Evolutionary conservation across 2,888 invertebrate genomes (phyloP).

Genomic region (Drosophila dives): DNA sequence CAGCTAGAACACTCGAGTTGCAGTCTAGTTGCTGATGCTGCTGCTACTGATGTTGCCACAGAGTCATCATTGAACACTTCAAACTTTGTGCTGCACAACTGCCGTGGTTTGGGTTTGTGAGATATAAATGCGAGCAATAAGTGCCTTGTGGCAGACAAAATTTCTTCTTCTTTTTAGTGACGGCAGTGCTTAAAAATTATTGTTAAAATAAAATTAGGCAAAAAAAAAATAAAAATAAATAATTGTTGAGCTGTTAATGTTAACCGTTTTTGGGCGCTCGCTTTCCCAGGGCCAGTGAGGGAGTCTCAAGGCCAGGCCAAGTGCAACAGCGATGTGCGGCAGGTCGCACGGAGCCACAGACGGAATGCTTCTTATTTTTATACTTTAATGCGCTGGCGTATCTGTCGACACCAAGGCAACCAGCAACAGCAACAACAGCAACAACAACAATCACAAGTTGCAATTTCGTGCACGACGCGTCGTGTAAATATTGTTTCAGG

Average conservation of each 20-base stretch:
- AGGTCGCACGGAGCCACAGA: conserved; percentile 38
- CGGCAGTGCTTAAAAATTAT: conserved; percentile 24
- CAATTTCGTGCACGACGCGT: conserved; percentile 82
- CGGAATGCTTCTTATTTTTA: conserved; percentile 72
- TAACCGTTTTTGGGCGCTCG: conserved; percentile 4
- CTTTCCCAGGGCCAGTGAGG: conserved; percentile 14
- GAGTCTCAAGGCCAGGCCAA: conserved; percentile 70
- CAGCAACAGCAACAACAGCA: conserved; percentile 19
- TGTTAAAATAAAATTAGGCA: conserved; percentile 34
- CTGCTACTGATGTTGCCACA: conserved; percentile 14
- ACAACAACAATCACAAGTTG: conserved; percentile 67
- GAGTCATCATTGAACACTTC: conserved; percentile 47
- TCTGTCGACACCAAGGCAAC: conserved; percentile 71
- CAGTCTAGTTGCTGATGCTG: not conserved
- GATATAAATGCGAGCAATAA: conserved; percentile 5
- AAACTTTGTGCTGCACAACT: conserved; percentile 44
- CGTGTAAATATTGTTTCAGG: conserved; percentile 78
- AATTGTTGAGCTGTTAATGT: conserved; percentile 8
- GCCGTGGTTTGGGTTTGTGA: conserved; percentile 11
- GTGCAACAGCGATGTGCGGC: conserved; percentile 65
- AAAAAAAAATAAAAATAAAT: not conserved
- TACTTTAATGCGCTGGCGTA: conserved; percentile 72
- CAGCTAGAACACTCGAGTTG: conserved; percentile 10
- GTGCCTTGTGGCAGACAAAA: conserved; percentile 9
- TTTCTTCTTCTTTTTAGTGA: conserved; percentile 12